phyloP scores from a whole-genome alignment of 2,113 vertebrate species.

The Daphoenositta chrysoptera region DNA sequence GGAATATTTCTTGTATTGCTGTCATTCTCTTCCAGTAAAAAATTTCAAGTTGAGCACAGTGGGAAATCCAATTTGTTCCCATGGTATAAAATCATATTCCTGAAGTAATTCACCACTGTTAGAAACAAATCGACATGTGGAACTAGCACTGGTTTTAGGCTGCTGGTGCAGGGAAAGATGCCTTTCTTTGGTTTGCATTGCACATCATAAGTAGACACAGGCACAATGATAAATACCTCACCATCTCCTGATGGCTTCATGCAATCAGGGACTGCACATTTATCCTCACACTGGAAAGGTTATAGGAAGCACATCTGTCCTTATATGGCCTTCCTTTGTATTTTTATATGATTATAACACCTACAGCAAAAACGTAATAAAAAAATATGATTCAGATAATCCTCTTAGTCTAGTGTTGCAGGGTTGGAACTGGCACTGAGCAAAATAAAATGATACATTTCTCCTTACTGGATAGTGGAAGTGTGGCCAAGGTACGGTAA shows the following conservation, averaged over 20 bases:
- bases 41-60: neutral
- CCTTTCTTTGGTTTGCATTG: neutral
- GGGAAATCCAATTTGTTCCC: neutral
- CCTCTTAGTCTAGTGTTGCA: neutral
- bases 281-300: neutral
- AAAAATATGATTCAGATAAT: neutral
- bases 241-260: neutral
- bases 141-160: neutral
- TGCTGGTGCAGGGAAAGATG: neutral
- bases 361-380: neutral
- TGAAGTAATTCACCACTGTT: neutral
- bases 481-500: neutral
- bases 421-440: neutral
- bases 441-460: neutral
- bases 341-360: neutral
- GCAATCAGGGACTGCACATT: neutral
- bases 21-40: neutral
- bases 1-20: neutral
- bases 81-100: neutral
- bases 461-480: neutral
- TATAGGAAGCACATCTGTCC: neutral
- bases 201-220: neutral
- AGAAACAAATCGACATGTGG: neutral
- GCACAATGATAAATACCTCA: neutral
- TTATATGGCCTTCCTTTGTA: neutral